Evolutionary conservation across 2,797 vertebrate species (phyloP), one percentile per base, ranked within the genome.

Genomic region (Mastacembelus armatus): DNA sequence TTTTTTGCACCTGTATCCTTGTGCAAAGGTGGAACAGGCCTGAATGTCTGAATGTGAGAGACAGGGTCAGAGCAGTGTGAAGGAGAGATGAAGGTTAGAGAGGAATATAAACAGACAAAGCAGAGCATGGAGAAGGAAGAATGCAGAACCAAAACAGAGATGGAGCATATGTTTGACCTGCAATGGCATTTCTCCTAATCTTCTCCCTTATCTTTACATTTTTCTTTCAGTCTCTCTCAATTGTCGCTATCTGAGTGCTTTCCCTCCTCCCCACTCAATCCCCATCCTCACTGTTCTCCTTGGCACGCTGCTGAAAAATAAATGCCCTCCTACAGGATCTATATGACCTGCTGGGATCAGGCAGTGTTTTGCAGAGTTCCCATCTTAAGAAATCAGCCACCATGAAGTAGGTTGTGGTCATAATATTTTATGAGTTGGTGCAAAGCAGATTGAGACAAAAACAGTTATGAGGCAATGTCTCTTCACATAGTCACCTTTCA

Each of bases 401-500:
- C 81, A 86, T 89, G 85, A 90, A 90, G 79, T 24, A 57, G 72
- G 58, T 29, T 61, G 71, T 50, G 71, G 72, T 52, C 36, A 91
- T 56, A 45, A 91, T 92, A 86, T 89, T 91, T 89, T 59, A 91
- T 87, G 85, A 81, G 62, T 50, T 67, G 62, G 66, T 59, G 67
- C 75, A 83, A 84, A 81, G 75, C 27, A 2, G 70, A 78, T 82
- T 59, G 66, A 88, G 74, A 91, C 80, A 67, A 89, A 88, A 82
- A 85, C 83, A 74, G 61, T 84, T 77, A 39, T 65, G 56, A 69
- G 47, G 69, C 43, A 12, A 47, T 42, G 42, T 57, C 68, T 61
- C 58, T 62, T 30, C 10, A 4, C 49, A 58, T 50, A 59, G 69
- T 74, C 59, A 78, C 75, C 68, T 83, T 78, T 75, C 62, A 80